Conservation (phyloP, 2,888 invertebrate genomes). For the Subacronicta megacephala region DNA sequence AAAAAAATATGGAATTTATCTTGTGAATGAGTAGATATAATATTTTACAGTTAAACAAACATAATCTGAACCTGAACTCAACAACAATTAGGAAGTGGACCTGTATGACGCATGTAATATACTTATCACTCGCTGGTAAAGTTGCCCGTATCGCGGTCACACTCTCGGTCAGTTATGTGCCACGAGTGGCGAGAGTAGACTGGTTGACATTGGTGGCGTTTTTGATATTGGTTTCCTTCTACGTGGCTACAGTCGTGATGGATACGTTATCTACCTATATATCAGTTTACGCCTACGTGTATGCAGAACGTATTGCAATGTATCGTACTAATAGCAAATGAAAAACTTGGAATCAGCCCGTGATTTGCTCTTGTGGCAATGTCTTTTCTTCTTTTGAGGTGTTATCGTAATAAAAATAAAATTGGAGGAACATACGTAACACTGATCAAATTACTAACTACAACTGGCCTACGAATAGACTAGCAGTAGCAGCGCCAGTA, state of each 20-base stretch:
- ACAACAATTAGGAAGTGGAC: conserved; percentile 60
- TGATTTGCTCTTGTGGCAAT: too few relatives aligned
- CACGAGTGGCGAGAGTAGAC: conserved; percentile 59
- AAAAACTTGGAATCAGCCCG: neutral
- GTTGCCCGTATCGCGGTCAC: conserved; percentile 64
- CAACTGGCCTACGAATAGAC: too few relatives aligned
- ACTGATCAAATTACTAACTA: neutral
- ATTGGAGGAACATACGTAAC: too few relatives aligned
- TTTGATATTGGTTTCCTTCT: conserved; percentile 74
- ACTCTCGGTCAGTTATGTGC: conserved; percentile 70
- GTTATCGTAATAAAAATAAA: too few relatives aligned
- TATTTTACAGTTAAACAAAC: neutral
- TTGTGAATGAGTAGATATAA: neutral
- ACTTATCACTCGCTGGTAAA: conserved; percentile 61
- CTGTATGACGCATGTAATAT: conserved; percentile 55
- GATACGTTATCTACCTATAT: conserved; percentile 66
- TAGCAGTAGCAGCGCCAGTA: conserved; percentile 25
- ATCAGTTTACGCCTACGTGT: too few relatives aligned
- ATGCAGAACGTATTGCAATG: conserved; percentile 46
- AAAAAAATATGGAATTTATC: conserved; percentile 20
- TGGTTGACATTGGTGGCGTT: conserved; percentile 78
- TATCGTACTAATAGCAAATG: neutral
- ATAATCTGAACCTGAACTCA: conserved; percentile 57
- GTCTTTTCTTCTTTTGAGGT: too few relatives aligned
- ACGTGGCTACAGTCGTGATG: conserved; percentile 66